phyloP scores from a whole-genome alignment of 2,797 vertebrate genomes.

The Microctenopoma lineatum region DNA sequence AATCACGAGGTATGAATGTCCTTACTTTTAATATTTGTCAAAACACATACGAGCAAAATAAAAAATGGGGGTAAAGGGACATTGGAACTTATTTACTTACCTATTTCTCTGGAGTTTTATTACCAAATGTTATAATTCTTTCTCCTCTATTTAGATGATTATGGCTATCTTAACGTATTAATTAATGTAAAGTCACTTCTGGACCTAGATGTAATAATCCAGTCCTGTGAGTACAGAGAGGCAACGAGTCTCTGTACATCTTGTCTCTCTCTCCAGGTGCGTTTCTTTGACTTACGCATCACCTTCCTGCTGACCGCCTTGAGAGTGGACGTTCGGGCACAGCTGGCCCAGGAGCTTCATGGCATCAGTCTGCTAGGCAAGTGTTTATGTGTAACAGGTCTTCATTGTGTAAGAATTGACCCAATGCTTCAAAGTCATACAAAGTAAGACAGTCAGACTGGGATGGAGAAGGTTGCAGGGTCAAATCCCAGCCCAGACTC shows the following conservation, averaged over 20 bases:
- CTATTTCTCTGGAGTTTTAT: too few species aligned
- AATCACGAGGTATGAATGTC: slow-evolving; percentile 79
- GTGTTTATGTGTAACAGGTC: not conserved
- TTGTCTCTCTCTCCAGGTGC: slow-evolving; percentile 71
- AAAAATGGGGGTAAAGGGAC: too few species aligned
- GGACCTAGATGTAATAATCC: too few species aligned
- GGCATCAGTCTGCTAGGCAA: slow-evolving; percentile 88
- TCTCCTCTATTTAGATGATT: too few species aligned
- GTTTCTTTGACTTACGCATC: slow-evolving; percentile 92
- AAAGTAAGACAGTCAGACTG: not conserved
- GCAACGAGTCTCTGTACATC: not conserved
- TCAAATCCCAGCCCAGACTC: too few species aligned
- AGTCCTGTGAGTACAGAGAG: not conserved
- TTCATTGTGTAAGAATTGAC: not conserved
- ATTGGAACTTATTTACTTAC: too few species aligned
- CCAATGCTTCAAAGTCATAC: not conserved
- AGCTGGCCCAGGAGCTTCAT: slow-evolving; percentile 88
- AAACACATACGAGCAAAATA: too few species aligned
- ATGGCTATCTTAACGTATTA: too few species aligned
- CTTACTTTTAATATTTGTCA: too few species aligned
- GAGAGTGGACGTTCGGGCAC: slow-evolving; percentile 86
- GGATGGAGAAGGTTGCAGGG: too few species aligned
- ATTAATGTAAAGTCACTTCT: too few species aligned
- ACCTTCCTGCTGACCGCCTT: slow-evolving; percentile 91
- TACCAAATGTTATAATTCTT: too few species aligned